A percentile compares a stretch with the other conserved stretches of the same genome.
Conservation (phyloP, 1,140 invertebrate species). For the Anastatus disparis region DNA sequence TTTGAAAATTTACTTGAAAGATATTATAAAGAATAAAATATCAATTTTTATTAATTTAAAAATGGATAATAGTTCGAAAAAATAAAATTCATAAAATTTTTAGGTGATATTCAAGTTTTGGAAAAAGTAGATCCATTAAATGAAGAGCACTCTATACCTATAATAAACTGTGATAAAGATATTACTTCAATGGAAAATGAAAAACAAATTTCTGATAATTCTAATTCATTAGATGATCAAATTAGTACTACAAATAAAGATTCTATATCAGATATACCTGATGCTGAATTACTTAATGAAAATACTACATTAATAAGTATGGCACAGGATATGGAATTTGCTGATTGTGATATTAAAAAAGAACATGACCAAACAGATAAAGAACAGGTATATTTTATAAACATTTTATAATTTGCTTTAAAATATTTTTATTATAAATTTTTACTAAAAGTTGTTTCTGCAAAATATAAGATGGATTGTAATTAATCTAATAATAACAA, state of each 20-base stretch:
- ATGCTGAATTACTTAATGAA: too few relatives aligned
- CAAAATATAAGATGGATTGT: not conserved
- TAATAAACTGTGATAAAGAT: conserved; percentile 32
- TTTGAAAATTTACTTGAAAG: too few relatives aligned
- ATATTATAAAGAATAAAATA: conserved; percentile 13
- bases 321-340: conserved; percentile 50
- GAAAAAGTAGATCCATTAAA: conserved; percentile 43
- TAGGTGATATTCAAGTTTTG: conserved; percentile 58
- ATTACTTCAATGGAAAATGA: conserved; percentile 47
- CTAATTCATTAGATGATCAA: too few relatives aligned
- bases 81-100: conserved; percentile 29
- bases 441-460: not conserved
- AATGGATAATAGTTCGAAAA: too few relatives aligned
- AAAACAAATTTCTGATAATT: not conserved
- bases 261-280: too few relatives aligned
- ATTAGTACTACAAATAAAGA: too few relatives aligned
- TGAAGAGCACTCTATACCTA: conserved; percentile 32
- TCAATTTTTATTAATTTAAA: conserved; percentile 21
- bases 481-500: too few relatives aligned
- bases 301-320: conserved; percentile 49
- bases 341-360: conserved; percentile 54
- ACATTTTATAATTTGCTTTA: too few relatives aligned
- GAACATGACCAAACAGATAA: conserved; percentile 54
- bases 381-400: conserved; percentile 24
- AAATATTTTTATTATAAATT: too few relatives aligned